Conservation (phyloP, 2,888 invertebrate species). For the Leucophenga maculata region DNA sequence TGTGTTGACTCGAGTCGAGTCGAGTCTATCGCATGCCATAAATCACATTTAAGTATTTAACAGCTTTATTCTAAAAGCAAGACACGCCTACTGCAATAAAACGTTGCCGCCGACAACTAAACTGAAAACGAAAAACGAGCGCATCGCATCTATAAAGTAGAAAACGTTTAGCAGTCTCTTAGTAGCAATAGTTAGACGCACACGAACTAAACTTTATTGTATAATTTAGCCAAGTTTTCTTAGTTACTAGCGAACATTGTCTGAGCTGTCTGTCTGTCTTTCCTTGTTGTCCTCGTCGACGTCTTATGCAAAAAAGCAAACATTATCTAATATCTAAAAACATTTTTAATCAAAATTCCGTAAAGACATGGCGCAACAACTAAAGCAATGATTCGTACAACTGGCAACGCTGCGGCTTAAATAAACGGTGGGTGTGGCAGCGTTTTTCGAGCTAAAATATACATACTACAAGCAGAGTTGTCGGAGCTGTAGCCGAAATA, state of each 20-base stretch:
- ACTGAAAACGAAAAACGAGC: neutral
- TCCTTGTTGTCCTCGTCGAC: neutral
- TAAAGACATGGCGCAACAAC: constrained; percentile 19
- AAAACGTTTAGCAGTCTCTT: constrained; percentile 31
- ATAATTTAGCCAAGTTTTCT: neutral
- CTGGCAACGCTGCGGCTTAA: constrained; percentile 10
- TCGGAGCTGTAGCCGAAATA: neutral
- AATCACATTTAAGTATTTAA: constrained; percentile 64
- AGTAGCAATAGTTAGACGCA: constrained; percentile 39
- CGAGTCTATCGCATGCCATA: constrained; percentile 60
- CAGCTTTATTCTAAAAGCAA: constrained; percentile 54
- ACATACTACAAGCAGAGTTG: neutral
- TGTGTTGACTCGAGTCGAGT: neutral
- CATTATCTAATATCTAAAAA: constrained; percentile 51
- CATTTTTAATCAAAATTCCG: constrained; percentile 57
- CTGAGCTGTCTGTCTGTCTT: constrained; percentile 22
- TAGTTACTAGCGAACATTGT: neutral
- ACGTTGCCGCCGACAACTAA: neutral
- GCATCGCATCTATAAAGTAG: constrained; percentile 25
- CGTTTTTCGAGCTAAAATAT: neutral
- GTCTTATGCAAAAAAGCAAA: constrained; percentile 15
- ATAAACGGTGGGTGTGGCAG: constrained; percentile 23
- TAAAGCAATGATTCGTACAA: neutral
- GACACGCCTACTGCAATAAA: constrained; percentile 23
- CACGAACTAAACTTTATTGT: constrained; percentile 17